These are phyloP conservation scores for Himalopsyche japonica DNA, from an alignment of 2,888 invertebrate species.

Conservation along the genomic window DNA sequence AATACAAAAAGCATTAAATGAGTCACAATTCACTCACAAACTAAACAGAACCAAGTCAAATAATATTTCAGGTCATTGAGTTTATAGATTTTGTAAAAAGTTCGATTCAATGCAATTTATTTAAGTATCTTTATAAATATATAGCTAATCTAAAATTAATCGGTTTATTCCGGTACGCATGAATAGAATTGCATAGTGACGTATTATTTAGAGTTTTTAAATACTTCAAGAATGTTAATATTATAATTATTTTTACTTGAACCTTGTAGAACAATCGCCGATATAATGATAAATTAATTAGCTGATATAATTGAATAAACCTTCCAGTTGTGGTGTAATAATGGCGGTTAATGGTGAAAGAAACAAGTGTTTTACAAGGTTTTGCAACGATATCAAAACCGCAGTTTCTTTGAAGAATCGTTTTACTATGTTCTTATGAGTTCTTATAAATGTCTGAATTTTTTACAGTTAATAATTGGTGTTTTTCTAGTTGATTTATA, in stretches of 20 bases:
- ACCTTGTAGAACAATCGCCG: not conserved
- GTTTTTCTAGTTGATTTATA: too few relatives aligned
- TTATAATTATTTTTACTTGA: not conserved
- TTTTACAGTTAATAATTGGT: too few relatives aligned
- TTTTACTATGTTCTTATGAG: not conserved
- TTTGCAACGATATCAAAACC: not conserved
- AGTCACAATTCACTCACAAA: too few relatives aligned
- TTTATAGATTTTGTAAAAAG: too few relatives aligned
- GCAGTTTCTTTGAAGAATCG: not conserved
- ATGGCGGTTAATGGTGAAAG: not conserved
- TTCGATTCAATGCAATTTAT: not conserved
- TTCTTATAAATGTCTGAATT: too few relatives aligned
- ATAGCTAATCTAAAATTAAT: not conserved
- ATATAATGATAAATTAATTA: not conserved
- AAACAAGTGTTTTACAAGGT: not conserved
- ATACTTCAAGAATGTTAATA: not conserved
- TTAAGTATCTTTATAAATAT: not conserved
- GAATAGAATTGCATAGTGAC: not conserved
- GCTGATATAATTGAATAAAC: not conserved
- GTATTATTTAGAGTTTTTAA: not conserved
- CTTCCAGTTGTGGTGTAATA: not conserved
- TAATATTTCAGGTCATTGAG: too few relatives aligned
- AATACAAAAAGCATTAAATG: too few relatives aligned
- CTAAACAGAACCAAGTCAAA: not conserved
- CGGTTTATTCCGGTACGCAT: not conserved